A percentile compares a stretch with the other conserved stretches of the same genome.
Conservation (phyloP, 2,797 vertebrate species). For the Fistularia commersonii region DNA sequence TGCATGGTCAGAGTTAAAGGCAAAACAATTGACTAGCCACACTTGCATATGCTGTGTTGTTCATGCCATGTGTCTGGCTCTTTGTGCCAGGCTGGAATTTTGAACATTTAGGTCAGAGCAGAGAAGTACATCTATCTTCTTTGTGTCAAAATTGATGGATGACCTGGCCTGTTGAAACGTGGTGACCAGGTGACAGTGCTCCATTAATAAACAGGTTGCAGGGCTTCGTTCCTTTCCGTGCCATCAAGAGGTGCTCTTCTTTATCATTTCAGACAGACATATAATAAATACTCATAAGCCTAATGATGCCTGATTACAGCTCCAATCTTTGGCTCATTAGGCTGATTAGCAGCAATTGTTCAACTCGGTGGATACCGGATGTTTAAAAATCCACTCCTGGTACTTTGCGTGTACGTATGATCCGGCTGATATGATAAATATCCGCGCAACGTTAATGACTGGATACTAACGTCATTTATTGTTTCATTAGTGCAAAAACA, state of each 20-base stretch:
- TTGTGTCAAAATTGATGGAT: constrained; percentile 70
- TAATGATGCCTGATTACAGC: constrained; percentile 85
- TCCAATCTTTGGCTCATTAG: constrained; percentile 85
- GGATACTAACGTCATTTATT: constrained; percentile 27
- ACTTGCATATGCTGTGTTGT: constrained; percentile 64
- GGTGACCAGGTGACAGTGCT: constrained; percentile 73
- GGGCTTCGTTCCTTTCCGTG: constrained; percentile 69
- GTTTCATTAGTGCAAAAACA: constrained; percentile 19
- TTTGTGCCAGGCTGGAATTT: constrained; percentile 64
- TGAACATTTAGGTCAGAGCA: constrained; percentile 72
- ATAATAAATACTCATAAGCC: constrained; percentile 87
- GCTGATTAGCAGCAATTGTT: constrained; percentile 79
- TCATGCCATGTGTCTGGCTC: constrained; percentile 35
- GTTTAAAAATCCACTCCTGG: constrained; percentile 75
- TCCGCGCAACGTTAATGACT: constrained; percentile 24
- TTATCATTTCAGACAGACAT: constrained; percentile 76
- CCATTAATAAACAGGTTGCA: constrained; percentile 81
- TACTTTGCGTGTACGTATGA: constrained; percentile 40
- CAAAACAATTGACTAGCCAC: constrained; percentile 72
- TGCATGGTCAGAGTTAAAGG: constrained; percentile 66
- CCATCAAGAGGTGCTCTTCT: constrained; percentile 75
- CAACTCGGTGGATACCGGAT: constrained; percentile 67
- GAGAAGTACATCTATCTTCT: constrained; percentile 72
- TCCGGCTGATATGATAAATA: constrained; percentile 52
- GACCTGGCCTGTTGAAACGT: constrained; percentile 65